A percentile compares a stretch with the other conserved stretches of the same genome.
Evolutionary conservation across 2,888 invertebrate species (phyloP).

Genomic region (Fissipunctia ypsillon): DNA sequence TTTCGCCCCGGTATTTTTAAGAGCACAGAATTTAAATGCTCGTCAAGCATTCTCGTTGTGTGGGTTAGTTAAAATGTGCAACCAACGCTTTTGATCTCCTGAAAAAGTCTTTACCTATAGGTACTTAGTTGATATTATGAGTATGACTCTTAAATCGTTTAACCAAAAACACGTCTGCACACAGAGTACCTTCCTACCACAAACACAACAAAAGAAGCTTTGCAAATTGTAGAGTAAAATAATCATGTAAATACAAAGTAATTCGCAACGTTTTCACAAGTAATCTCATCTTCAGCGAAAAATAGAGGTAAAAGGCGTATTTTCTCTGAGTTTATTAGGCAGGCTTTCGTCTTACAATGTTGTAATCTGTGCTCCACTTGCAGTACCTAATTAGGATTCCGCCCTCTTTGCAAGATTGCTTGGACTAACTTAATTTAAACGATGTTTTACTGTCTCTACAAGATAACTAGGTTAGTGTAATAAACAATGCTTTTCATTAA

Average conservation of each 20-base stretch:
- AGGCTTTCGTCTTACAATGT: constrained; percentile 70
- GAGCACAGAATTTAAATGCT: background rate
- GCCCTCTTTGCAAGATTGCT: constrained; percentile 62
- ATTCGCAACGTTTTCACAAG: constrained; percentile 36
- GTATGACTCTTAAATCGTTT: background rate
- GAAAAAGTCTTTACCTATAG: background rate
- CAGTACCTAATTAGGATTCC: constrained; percentile 76
- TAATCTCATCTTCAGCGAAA: constrained; percentile 37
- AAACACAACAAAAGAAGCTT: constrained; percentile 27
- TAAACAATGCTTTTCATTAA: constrained; percentile 20
- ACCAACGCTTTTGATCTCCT: background rate
- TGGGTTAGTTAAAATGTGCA: constrained; percentile 1
- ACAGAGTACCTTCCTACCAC: constrained; percentile 3
- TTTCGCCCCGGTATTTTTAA: background rate
- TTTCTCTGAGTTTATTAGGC: constrained; percentile 70
- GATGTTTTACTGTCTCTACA: constrained; percentile 27
- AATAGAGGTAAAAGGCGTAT: constrained; percentile 33
- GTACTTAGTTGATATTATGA: background rate
- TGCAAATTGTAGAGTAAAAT: constrained; percentile 23
- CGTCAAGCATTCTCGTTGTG: background rate
- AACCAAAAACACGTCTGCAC: constrained; percentile 4
- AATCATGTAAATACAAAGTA: constrained; percentile 31
- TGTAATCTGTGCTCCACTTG: constrained; percentile 74
- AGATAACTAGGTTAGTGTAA: constrained; percentile 18
- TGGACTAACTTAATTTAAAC: constrained; percentile 44